These are phyloP conservation scores for Myiotriccus ornatus DNA, from an alignment of 2,797 vertebrate species.

Conservation along the genomic window DNA sequence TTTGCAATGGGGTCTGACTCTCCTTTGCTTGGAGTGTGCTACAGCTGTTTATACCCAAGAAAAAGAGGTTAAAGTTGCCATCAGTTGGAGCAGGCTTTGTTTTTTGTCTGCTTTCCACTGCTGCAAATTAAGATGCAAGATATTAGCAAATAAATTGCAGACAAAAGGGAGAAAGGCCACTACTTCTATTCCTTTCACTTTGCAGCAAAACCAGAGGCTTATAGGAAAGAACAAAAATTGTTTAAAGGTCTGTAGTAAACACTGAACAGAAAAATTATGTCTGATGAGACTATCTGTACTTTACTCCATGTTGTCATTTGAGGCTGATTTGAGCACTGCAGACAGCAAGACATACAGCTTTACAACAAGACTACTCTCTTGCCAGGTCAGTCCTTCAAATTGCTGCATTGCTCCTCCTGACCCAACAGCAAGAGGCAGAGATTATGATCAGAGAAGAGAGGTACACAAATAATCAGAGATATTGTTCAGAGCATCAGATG, in stretches of 20 bases:
- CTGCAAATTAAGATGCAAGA: background rate
- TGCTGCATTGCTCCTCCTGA: background rate
- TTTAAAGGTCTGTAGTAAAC: background rate
- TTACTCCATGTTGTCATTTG: background rate
- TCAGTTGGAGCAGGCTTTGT: background rate
- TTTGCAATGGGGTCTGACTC: background rate
- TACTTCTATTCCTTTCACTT: background rate
- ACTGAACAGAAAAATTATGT: background rate
- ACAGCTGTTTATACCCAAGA: background rate
- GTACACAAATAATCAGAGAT: background rate
- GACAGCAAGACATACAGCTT: background rate
- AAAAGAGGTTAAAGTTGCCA: background rate
- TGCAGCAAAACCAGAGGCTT: background rate
- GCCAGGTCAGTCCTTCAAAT: background rate
- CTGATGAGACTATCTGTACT: background rate
- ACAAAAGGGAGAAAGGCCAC: background rate
- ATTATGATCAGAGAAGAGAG: background rate
- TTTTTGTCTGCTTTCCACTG: background rate
- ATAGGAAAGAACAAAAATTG: background rate
- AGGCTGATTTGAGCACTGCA: background rate
- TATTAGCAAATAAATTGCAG: background rate
- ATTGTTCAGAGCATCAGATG: background rate
- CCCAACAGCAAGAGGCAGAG: background rate
- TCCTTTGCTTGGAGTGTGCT: background rate
- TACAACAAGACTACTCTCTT: background rate